A percentile compares a stretch with the other conserved stretches of the same genome.
phyloP scores from a whole-genome alignment of 2,113 vertebrate species.

The Rousettus leschenaultii region DNA sequence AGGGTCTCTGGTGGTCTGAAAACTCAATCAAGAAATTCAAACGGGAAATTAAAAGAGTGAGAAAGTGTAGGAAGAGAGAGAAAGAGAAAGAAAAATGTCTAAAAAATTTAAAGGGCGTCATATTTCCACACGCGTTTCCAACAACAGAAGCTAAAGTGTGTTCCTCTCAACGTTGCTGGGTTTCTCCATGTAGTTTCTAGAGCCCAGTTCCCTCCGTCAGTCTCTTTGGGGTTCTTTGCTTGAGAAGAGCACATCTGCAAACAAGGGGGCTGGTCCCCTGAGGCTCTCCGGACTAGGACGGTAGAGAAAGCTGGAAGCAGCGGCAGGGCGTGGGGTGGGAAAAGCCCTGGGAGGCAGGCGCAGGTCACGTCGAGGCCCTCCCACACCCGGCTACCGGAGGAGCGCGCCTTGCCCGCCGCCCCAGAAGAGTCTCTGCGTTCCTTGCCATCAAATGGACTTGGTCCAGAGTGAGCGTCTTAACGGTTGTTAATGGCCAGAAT shows the following conservation, averaged over 20 bases:
- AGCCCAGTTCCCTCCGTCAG: neutral
- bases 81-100: neutral
- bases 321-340: rapidly evolving
- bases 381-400: rapidly evolving
- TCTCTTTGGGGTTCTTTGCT: neutral
- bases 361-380: neutral
- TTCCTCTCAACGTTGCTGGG: neutral
- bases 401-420: rapidly evolving
- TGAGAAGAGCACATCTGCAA: neutral
- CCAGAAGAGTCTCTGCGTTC: neutral
- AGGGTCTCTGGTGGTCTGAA: neutral
- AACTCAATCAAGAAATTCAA: neutral
- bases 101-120: neutral
- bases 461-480: neutral
- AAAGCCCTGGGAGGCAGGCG: no score
- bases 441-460: neutral
- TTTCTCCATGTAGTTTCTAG: neutral
- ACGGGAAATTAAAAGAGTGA: neutral
- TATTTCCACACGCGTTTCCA: neutral
- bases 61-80: neutral
- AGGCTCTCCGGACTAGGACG: no score
- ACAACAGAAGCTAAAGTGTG: rapidly evolving
- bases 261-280: neutral
- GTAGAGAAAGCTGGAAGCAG: neutral
- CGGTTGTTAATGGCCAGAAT: neutral